Percentiles rank a stretch among this genome's conserved stretches.
Conservation (phyloP, 2,113 vertebrate genomes). For the Cynopterus brachyotis region DNA sequence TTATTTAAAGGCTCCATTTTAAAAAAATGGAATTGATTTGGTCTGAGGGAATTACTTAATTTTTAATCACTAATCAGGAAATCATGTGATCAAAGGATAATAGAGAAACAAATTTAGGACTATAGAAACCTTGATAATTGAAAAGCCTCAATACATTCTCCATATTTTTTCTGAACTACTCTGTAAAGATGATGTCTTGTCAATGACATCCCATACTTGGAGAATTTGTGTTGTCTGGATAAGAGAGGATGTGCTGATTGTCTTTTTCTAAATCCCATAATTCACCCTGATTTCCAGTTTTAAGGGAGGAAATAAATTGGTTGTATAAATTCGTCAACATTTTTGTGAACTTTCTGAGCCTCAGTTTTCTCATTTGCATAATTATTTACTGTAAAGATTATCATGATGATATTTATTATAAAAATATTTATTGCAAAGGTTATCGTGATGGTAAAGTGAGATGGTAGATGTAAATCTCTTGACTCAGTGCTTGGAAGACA, state of each 20-base stretch:
- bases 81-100: neutral
- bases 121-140: neutral
- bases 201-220: neutral
- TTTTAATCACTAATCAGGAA: neutral
- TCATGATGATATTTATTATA: neutral
- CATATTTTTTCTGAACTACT: neutral
- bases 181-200: neutral
- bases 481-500: neutral
- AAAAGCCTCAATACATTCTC: neutral
- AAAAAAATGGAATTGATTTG: conserved; percentile 36
- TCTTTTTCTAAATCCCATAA: neutral
- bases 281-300: neutral
- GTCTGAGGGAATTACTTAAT: neutral
- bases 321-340: neutral
- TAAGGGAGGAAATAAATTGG: neutral
- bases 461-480: neutral
- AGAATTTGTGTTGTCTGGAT: neutral
- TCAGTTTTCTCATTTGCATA: neutral
- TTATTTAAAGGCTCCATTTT: neutral
- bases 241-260: neutral
- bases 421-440: neutral
- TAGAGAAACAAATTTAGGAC: neutral
- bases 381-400: neutral
- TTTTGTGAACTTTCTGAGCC: neutral
- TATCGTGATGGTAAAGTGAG: neutral